These are phyloP conservation scores for Scrobipalpa atriplicella DNA, from an alignment of 2,888 invertebrate genomes.

Conservation along the genomic window DNA sequence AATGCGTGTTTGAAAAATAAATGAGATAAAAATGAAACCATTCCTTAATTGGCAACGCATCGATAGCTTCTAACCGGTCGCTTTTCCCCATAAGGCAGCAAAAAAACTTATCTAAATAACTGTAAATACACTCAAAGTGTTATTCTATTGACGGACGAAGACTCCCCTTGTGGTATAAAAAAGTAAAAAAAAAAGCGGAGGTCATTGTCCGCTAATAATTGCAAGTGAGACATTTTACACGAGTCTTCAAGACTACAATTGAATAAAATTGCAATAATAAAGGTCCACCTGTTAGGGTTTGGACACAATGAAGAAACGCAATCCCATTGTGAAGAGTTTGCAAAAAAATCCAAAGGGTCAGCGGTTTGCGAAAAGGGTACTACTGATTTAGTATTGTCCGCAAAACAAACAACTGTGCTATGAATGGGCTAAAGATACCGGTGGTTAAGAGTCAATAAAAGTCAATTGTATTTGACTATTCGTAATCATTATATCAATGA, in stretches of 20 bases:
- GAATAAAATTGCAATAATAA: too few relatives aligned
- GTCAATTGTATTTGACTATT: too few relatives aligned
- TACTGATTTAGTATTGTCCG: too few relatives aligned
- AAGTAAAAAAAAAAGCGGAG: not conserved
- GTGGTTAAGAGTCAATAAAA: too few relatives aligned
- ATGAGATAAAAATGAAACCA: conserved; percentile 10
- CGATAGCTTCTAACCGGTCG: conserved; percentile 5
- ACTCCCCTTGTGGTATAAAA: not conserved
- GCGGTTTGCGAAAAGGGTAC: too few relatives aligned
- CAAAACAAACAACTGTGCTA: too few relatives aligned
- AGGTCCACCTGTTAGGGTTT: too few relatives aligned
- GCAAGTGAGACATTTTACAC: not conserved
- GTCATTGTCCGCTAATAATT: conserved; percentile 18
- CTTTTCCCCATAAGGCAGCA: not conserved
- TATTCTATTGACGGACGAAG: not conserved
- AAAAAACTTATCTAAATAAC: conserved; percentile 11
- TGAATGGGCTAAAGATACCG: too few relatives aligned
- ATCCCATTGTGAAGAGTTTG: too few relatives aligned
- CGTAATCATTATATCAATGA: too few relatives aligned
- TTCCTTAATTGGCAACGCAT: conserved; percentile 7
- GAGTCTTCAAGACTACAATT: not conserved
- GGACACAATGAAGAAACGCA: too few relatives aligned
- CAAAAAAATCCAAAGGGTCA: too few relatives aligned
- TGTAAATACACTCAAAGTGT: not conserved
- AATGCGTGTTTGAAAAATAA: not conserved